Evolutionary conservation across 1,140 invertebrate genomes (phyloP).

Genomic region (Pseudachorutes palmiensis): DNA sequence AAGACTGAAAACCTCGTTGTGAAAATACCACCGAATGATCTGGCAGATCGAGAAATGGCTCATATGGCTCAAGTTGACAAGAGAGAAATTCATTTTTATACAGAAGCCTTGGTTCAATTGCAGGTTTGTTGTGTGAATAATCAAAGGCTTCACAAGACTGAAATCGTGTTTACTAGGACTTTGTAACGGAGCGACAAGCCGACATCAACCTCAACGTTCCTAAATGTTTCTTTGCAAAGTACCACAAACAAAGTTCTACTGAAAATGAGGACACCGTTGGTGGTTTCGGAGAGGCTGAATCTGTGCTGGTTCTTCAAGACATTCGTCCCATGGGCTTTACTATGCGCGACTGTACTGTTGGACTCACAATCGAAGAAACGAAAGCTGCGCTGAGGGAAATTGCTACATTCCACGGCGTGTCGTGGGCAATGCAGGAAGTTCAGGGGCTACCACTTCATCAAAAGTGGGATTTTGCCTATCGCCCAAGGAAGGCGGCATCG

Average conservation of each 20-base stretch:
- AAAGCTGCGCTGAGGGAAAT: slow-evolving; percentile 59
- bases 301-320: slow-evolving; percentile 57
- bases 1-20: slow-evolving; percentile 38
- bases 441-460: slow-evolving; percentile 30
- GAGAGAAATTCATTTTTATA: slow-evolving; percentile 73
- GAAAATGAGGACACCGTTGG: slow-evolving; percentile 14
- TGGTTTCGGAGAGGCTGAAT: slow-evolving; percentile 40
- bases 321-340: slow-evolving; percentile 48
- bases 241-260: slow-evolving; percentile 42
- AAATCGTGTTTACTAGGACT: no score
- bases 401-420: slow-evolving; percentile 60
- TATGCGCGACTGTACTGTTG: slow-evolving; percentile 57
- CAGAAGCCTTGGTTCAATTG: slow-evolving; percentile 39
- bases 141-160: no score
- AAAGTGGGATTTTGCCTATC: slow-evolving; percentile 36
- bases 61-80: slow-evolving; percentile 63
- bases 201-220: slow-evolving; percentile 50
- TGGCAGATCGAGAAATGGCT: slow-evolving; percentile 38
- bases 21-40: slow-evolving; percentile 38
- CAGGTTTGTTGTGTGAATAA: no score
- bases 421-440: slow-evolving; percentile 40
- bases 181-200: slow-evolving; percentile 19
- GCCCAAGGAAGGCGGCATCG: slow-evolving; percentile 33
- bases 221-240: slow-evolving; percentile 56
- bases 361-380: slow-evolving; percentile 56